These are phyloP conservation scores for Hanleya hanleyi DNA, from an alignment of 2,888 invertebrate species.

Conservation along the genomic window DNA sequence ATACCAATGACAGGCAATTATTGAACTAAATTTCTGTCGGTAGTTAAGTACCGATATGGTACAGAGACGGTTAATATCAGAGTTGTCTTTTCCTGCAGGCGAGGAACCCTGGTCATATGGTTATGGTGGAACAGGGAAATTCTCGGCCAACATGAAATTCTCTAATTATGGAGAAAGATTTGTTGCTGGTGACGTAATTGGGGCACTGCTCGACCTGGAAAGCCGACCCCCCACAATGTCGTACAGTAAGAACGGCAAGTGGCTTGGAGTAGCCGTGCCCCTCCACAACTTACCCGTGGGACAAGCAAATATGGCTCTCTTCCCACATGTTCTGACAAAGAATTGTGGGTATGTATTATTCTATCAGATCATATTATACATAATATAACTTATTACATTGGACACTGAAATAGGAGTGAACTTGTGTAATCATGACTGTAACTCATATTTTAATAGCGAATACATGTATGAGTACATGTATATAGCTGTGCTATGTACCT, in stretches of 20 bases:
- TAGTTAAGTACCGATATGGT: no score
- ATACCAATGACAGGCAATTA: no score
- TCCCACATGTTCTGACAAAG: conserved; percentile 92
- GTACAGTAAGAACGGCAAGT: conserved; percentile 88
- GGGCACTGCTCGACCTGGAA: conserved; percentile 81
- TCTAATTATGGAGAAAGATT: conserved; percentile 84
- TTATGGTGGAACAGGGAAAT: conserved; percentile 89
- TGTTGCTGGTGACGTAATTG: conserved; percentile 87
- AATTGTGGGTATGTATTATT: conserved; percentile 78
- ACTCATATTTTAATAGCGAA: no score
- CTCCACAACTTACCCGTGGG: conserved; percentile 80
- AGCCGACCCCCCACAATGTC: conserved; percentile 83
- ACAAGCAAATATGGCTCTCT: conserved; percentile 80
- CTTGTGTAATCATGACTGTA: no score
- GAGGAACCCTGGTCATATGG: conserved; percentile 85
- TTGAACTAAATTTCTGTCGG: no score
- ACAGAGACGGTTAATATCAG: no score
- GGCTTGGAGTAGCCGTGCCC: conserved; percentile 83
- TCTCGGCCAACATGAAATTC: conserved; percentile 84
- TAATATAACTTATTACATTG: no score
- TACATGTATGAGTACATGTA: no score
- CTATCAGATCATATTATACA: no score
- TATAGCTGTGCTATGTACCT: no score
- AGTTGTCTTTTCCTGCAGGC: conserved; percentile 74
- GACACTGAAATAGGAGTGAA: no score